These are phyloP conservation scores for Drosophila micromelanica DNA, from an alignment of 1,140 invertebrate genomes.

Conservation along the genomic window DNA sequence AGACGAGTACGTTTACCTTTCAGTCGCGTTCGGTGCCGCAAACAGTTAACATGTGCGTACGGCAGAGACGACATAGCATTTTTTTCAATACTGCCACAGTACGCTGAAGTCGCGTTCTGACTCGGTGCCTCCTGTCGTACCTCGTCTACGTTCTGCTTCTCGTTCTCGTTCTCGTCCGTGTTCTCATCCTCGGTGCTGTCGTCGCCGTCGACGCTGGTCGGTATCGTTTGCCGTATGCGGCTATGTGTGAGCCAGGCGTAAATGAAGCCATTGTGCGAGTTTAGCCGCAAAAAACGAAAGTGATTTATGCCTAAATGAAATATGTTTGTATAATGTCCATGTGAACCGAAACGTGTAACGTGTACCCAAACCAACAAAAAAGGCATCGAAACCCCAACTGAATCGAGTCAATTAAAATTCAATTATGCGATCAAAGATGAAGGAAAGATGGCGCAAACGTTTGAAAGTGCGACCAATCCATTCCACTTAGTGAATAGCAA, in stretches of 20 bases:
- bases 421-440: slow-evolving; percentile 75
- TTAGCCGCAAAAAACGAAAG: slow-evolving; percentile 73
- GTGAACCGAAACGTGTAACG: slow-evolving; percentile 33
- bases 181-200: slow-evolving; percentile 23
- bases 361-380: background rate
- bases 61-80: slow-evolving; percentile 40
- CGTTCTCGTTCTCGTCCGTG: slow-evolving; percentile 4
- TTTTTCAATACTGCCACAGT: slow-evolving; percentile 24
- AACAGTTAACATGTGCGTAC: slow-evolving; percentile 76
- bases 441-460: slow-evolving; percentile 77
- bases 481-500: slow-evolving; percentile 32
- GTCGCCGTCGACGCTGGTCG: slow-evolving; percentile 37
- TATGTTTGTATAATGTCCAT: slow-evolving; percentile 60
- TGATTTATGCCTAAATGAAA: slow-evolving; percentile 76
- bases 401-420: slow-evolving; percentile 75
- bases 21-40: slow-evolving; percentile 82
- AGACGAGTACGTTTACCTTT: slow-evolving; percentile 82
- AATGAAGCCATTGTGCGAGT: slow-evolving; percentile 67
- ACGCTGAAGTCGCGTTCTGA: slow-evolving; percentile 33
- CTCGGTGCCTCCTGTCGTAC: slow-evolving; percentile 13
- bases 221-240: slow-evolving; percentile 33
- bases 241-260: slow-evolving; percentile 50
- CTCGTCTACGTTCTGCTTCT: slow-evolving; percentile 22
- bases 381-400: background rate
- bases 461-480: slow-evolving; percentile 71